Evolutionary conservation across 2,113 vertebrate genomes (phyloP).

Genomic region (Camelus dromedarius): DNA sequence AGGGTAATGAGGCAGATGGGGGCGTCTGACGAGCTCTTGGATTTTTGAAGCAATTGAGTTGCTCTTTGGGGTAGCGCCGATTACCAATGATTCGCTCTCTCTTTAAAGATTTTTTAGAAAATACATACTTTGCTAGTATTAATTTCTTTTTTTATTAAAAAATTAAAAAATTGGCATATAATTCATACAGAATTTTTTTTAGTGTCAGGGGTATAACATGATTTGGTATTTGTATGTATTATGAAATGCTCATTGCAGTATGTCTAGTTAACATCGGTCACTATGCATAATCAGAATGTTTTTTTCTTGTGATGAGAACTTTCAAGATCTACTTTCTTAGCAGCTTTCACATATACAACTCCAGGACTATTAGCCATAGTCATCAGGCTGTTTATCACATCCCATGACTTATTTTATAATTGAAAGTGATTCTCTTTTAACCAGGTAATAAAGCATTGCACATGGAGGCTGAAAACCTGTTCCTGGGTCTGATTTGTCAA

Average conservation of each 20-base stretch:
- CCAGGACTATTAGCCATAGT: background rate
- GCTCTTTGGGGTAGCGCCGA: background rate
- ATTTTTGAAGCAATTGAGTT: conserved; percentile 22
- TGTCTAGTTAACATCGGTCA: background rate
- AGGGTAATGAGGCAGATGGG: background rate
- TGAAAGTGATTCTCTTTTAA: conserved; percentile 45
- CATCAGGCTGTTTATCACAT: background rate
- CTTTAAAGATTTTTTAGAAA: background rate
- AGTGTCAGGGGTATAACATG: background rate
- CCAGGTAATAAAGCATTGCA: conserved; percentile 20
- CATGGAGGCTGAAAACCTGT: conserved; percentile 13
- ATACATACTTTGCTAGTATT: background rate
- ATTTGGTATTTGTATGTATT: background rate
- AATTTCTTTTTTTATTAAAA: background rate
- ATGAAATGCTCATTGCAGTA: background rate
- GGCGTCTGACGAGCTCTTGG: background rate
- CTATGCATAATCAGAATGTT: background rate
- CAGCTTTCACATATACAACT: background rate
- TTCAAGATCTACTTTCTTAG: background rate
- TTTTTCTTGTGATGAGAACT: background rate
- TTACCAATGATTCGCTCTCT: conserved; percentile 30
- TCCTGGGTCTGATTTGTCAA: conserved; percentile 48
- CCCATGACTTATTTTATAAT: background rate
- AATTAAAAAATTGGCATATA: background rate
- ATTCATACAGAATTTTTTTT: background rate